phyloP scores from a whole-genome alignment of 64 coral and sea anemone genomes.

The Montipora efflorescens region DNA sequence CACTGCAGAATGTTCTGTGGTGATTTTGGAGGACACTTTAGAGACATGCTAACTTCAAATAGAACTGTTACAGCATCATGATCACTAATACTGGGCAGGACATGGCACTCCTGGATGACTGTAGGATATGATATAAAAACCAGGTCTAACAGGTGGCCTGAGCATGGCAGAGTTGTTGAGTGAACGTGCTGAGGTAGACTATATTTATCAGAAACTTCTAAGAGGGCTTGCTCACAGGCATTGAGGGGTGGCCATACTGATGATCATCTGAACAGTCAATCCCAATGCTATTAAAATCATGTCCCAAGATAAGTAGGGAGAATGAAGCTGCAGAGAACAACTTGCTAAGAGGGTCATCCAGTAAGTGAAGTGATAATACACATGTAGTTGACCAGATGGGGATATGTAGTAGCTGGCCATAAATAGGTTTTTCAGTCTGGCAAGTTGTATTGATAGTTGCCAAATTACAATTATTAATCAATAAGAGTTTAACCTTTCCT shows the following conservation, averaged over 20 bases:
- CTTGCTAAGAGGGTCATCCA: not conserved
- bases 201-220: conserved; percentile 12
- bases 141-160: conserved; percentile 17
- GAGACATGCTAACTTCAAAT: conserved; percentile 27
- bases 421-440: conserved; percentile 6
- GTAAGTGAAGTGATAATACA: not conserved
- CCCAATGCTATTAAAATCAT: conserved; percentile 1
- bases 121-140: conserved; percentile 45
- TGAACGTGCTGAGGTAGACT: conserved; percentile 28
- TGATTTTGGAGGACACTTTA: conserved; percentile 39
- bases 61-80: conserved; percentile 28
- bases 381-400: not conserved
- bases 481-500: conserved; percentile 3
- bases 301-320: not conserved
- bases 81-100: not conserved
- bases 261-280: not conserved
- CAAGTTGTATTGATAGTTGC: conserved; percentile 21
- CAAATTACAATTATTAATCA: not conserved
- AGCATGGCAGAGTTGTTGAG: conserved; percentile 38
- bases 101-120: conserved; percentile 15
- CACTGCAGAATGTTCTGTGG: conserved; percentile 30
- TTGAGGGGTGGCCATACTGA: not conserved
- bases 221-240: conserved; percentile 16
- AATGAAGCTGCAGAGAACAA: not conserved
- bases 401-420: not conserved